These are phyloP conservation scores for Pomacea maculata DNA, from an alignment of 1,140 invertebrate species.

Conservation along the genomic window DNA sequence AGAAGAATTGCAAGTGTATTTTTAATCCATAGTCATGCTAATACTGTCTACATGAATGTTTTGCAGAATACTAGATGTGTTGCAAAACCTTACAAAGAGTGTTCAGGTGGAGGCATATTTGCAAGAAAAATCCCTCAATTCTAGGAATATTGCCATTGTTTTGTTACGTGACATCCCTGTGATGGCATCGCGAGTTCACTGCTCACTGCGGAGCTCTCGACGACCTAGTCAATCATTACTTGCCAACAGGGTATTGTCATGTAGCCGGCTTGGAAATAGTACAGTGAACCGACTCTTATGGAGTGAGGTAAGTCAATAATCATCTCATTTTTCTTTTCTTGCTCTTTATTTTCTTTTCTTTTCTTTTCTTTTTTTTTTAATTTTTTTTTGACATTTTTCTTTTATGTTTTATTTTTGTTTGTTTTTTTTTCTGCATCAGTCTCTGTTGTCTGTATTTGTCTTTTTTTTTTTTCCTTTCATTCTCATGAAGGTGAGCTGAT, in stretches of 20 bases:
- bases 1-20: too few relatives aligned
- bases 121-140: conserved; percentile 15
- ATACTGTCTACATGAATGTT: background rate
- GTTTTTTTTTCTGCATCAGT: background rate
- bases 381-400: background rate
- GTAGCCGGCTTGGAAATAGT: conserved; percentile 20
- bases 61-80: conserved; percentile 19
- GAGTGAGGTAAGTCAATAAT: conserved; percentile 10
- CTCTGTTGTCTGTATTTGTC: too few relatives aligned
- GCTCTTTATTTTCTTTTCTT: too few relatives aligned
- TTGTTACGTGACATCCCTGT: conserved; percentile 12
- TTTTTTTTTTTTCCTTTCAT: too few relatives aligned
- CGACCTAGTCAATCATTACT: background rate
- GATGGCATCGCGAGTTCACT: conserved; percentile 20
- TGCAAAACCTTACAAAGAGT: conserved; percentile 24
- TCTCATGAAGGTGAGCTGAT: too few relatives aligned
- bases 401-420: background rate
- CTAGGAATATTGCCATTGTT: conserved; percentile 19
- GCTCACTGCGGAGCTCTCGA: conserved; percentile 5
- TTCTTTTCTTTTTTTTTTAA: too few relatives aligned
- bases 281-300: conserved; percentile 11
- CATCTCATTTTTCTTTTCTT: too few relatives aligned
- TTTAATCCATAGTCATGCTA: too few relatives aligned
- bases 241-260: conserved; percentile 13
- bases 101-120: background rate